These are phyloP conservation scores for Megalops atlanticus DNA, from an alignment of 2,113 vertebrate genomes.

Conservation along the genomic window DNA sequence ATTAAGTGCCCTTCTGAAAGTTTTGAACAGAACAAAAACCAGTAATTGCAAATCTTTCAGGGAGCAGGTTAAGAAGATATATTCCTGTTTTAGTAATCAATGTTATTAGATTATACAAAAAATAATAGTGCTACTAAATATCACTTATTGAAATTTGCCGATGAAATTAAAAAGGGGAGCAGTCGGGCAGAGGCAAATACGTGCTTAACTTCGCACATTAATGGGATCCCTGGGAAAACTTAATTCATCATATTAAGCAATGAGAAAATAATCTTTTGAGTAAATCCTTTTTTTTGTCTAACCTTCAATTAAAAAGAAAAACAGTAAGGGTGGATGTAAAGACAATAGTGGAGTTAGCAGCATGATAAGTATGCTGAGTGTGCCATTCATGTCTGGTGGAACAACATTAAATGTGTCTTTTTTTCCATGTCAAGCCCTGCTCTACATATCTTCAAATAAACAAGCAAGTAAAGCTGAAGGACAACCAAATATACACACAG, in stretches of 20 bases:
- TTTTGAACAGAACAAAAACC: neutral
- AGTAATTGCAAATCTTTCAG: conserved; percentile 1
- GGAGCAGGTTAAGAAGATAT: neutral
- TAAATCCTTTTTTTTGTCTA: conserved; percentile 18
- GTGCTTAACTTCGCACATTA: conserved; percentile 28
- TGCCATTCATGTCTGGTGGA: neutral
- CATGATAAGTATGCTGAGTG: conserved; percentile 11
- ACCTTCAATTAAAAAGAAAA: conserved; percentile 8
- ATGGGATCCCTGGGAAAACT: conserved; percentile 23
- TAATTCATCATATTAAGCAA: conserved; percentile 16
- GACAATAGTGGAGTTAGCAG: conserved; percentile 4
- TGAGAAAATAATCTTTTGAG: conserved; percentile 18
- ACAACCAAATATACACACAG: too few relatives aligned
- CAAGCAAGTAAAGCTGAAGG: too few relatives aligned
- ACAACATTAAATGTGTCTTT: too few relatives aligned
- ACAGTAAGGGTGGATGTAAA: conserved; percentile 5
- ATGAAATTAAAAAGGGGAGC: conserved; percentile 26
- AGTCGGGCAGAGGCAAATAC: neutral
- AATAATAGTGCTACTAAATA: conserved; percentile 21
- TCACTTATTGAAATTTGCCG: conserved; percentile 20
- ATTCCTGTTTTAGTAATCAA: conserved; percentile 10
- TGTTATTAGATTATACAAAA: neutral
- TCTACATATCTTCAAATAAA: too few relatives aligned
- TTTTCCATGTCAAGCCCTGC: too few relatives aligned
- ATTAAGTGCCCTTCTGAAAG: neutral